A percentile compares a stretch with the other conserved stretches of the same genome.
These are phyloP conservation scores for Rhadina sibilatrix DNA, from an alignment of 2,113 vertebrate species.

Conservation along the genomic window DNA sequence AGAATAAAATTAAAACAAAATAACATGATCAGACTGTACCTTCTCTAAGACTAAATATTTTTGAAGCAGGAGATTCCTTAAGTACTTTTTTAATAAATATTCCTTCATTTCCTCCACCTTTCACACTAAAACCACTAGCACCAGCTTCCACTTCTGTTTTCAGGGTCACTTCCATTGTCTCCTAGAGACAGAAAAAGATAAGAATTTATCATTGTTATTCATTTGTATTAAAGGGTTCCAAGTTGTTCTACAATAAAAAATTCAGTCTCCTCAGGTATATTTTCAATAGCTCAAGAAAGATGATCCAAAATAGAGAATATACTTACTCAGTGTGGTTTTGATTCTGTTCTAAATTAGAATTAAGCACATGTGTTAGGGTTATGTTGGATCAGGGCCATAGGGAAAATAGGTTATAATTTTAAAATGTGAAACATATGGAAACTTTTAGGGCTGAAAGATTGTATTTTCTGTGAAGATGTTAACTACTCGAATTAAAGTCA, in stretches of 20 bases:
- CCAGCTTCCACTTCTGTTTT: slow-evolving; percentile 84
- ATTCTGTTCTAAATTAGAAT: not conserved
- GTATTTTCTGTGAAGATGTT: not conserved
- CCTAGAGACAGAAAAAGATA: slow-evolving; percentile 20
- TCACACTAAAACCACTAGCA: slow-evolving; percentile 86
- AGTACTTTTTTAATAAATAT: slow-evolving; percentile 90
- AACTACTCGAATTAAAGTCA: not conserved
- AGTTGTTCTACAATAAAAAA: not conserved
- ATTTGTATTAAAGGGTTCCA: not conserved
- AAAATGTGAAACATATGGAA: not conserved
- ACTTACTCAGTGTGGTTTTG: not conserved
- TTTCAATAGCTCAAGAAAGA: not conserved
- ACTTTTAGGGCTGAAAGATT: not conserved
- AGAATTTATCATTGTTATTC: not conserved
- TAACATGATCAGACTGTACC: slow-evolving; percentile 71
- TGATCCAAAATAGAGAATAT: not conserved
- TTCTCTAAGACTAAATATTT: slow-evolving; percentile 85
- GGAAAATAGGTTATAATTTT: not conserved
- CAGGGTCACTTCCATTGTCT: slow-evolving; percentile 78
- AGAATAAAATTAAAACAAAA: not conserved
- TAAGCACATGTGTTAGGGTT: not conserved
- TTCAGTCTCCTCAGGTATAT: not conserved
- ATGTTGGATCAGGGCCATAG: not conserved
- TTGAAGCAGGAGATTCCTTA: slow-evolving; percentile 88
- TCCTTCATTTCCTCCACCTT: slow-evolving; percentile 87